These are phyloP conservation scores for Galerucella pusilla DNA, from an alignment of 2,888 invertebrate genomes.

Conservation along the genomic window DNA sequence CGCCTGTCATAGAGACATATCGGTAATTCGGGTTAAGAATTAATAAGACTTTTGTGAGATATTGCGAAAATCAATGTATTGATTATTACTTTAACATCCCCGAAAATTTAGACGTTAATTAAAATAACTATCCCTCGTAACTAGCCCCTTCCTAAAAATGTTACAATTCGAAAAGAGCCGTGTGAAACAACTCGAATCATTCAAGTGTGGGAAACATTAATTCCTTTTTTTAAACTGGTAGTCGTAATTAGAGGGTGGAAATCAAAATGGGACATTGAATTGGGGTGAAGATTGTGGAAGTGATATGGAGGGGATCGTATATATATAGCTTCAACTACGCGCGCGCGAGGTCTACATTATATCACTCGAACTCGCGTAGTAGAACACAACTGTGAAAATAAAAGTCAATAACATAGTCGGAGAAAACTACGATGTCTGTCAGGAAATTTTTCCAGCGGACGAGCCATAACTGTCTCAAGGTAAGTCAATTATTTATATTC, in stretches of 20 bases:
- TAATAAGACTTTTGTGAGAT: too few relatives aligned
- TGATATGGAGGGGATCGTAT: constrained; percentile 22
- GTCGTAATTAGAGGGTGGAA: constrained; percentile 57
- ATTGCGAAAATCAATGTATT: neutral
- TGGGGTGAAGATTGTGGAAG: constrained; percentile 39
- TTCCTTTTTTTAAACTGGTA: constrained; percentile 54
- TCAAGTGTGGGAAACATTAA: constrained; percentile 54
- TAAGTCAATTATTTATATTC: constrained; percentile 42
- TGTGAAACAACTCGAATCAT: constrained; percentile 48
- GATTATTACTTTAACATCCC: neutral
- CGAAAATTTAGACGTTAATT: constrained; percentile 1
- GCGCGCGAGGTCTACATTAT: constrained; percentile 38
- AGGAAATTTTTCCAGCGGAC: constrained; percentile 54
- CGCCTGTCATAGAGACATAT: too few relatives aligned
- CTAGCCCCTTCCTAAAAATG: constrained; percentile 22
- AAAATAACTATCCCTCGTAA: constrained; percentile 29
- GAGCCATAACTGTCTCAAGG: constrained; percentile 57
- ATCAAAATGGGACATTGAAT: constrained; percentile 40
- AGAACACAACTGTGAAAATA: constrained; percentile 22
- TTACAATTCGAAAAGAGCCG: constrained; percentile 33
- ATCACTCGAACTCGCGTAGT: constrained; percentile 33
- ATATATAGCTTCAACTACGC: constrained; percentile 20
- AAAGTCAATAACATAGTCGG: constrained; percentile 35
- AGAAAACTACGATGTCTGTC: constrained; percentile 50
- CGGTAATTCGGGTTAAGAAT: too few relatives aligned